phyloP scores from a whole-genome alignment of 2,113 vertebrate species.

The Charina bottae region DNA sequence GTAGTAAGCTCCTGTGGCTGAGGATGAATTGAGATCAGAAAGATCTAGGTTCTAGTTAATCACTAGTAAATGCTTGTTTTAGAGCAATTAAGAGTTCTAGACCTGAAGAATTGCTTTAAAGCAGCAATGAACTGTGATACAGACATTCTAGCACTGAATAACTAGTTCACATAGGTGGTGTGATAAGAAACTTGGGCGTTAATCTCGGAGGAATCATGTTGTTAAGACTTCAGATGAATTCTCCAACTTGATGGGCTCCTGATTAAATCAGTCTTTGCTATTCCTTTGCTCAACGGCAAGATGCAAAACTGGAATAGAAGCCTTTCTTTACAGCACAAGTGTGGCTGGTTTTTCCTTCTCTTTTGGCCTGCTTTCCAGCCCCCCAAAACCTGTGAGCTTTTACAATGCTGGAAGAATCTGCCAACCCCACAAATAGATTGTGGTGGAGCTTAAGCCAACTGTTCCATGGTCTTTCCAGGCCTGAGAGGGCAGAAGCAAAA shows the following conservation, averaged over 20 bases:
- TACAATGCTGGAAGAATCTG: neutral
- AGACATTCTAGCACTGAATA: neutral
- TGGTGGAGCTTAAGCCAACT: neutral
- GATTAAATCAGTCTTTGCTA: neutral
- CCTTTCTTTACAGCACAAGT: neutral
- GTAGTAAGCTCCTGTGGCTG: no score
- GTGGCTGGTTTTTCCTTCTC: neutral
- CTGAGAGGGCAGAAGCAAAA: neutral
- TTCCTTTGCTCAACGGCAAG: neutral
- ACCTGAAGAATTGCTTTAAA: neutral
- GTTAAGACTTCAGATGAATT: neutral
- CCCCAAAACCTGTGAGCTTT: neutral
- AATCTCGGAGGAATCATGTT: neutral
- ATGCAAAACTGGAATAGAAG: neutral
- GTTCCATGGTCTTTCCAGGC: neutral
- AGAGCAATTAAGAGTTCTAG: neutral
- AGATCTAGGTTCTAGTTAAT: no score
- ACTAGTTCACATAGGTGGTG: neutral
- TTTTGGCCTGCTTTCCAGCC: neutral
- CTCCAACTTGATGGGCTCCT: neutral
- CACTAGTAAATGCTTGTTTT: neutral
- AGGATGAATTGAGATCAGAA: no score
- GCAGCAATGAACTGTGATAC: neutral
- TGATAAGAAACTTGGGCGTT: neutral
- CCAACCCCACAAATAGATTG: neutral